Percentiles rank a stretch among this genome's conserved stretches.
Conservation (phyloP, 2,888 invertebrate species). For the Drosophila picticornis region DNA sequence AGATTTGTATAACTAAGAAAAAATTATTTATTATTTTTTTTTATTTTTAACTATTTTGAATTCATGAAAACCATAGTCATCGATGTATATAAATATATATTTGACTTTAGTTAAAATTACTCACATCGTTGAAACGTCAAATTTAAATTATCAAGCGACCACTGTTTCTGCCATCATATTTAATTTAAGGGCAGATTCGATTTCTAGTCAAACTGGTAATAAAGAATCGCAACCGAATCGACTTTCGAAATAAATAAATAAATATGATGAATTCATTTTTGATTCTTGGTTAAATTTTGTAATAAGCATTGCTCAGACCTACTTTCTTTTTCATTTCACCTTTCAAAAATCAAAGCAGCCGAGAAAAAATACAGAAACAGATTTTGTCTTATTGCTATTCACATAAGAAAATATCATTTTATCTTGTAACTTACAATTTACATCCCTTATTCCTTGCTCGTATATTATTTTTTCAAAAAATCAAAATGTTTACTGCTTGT, state of each 20-base stretch:
- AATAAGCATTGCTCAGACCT: neutral
- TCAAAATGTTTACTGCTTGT: slow-evolving; percentile 63
- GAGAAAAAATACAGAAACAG: neutral
- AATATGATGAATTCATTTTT: neutral
- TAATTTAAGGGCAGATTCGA: slow-evolving; percentile 15
- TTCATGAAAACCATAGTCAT: neutral
- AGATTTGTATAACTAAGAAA: neutral
- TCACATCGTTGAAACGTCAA: neutral
- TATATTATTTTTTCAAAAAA: neutral
- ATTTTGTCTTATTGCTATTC: neutral
- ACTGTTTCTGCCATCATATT: slow-evolving; percentile 13
- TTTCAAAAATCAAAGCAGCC: slow-evolving; percentile 4
- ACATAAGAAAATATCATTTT: neutral
- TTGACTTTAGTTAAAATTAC: neutral
- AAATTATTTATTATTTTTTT: neutral
- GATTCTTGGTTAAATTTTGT: slow-evolving; percentile 1
- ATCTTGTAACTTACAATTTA: neutral
- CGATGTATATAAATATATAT: neutral
- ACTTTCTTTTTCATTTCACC: neutral
- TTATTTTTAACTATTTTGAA: neutral
- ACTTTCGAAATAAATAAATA: neutral
- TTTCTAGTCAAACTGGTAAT: slow-evolving; percentile 42
- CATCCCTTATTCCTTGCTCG: neutral
- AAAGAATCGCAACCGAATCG: slow-evolving; percentile 2
- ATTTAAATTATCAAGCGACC: neutral